A percentile compares a stretch with the other conserved stretches of the same genome.
These are phyloP conservation scores for Syngnathus rostellatus DNA, from an alignment of 2,797 vertebrate genomes.

Conservation along the genomic window DNA sequence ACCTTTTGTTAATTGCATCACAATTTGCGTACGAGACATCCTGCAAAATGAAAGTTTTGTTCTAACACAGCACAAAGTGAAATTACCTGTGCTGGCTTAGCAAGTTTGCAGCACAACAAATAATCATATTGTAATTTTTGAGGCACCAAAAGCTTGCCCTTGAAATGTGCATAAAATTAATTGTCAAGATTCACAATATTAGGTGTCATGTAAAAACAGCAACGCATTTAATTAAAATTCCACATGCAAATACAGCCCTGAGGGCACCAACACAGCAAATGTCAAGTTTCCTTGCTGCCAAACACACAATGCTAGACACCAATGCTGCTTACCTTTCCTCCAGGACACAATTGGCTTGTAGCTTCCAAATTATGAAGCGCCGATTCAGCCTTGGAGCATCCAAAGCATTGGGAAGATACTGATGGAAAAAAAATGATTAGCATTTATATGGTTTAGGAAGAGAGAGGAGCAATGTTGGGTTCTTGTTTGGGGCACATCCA, in stretches of 20 bases:
- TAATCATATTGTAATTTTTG: not conserved
- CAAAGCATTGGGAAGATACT: constrained; percentile 24
- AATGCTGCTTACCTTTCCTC: constrained; percentile 15
- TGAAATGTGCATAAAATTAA: not conserved
- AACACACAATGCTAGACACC: constrained; percentile 17
- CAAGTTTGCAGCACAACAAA: constrained; percentile 23
- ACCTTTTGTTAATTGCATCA: constrained; percentile 15
- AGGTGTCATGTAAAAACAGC: constrained; percentile 17
- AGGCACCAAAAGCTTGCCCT: not conserved
- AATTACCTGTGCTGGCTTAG: constrained; percentile 58
- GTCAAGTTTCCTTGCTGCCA: constrained; percentile 36
- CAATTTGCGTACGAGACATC: constrained; percentile 25
- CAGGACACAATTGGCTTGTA: constrained; percentile 24
- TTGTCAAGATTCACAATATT: not conserved
- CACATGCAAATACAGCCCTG: constrained; percentile 14
- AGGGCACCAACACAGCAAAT: constrained; percentile 46
- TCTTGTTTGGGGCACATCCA: not conserved
- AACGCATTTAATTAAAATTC: constrained; percentile 53
- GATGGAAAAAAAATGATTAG: constrained; percentile 20
- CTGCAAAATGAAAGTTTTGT: constrained; percentile 24
- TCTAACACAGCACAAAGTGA: constrained; percentile 43
- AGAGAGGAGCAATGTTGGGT: constrained; percentile 26
- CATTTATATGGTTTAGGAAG: constrained; percentile 42
- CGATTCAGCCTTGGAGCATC: constrained; percentile 30
- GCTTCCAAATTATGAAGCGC: constrained; percentile 33